Percentiles rank a stretch among this genome's conserved stretches.
These are phyloP conservation scores for Anoplius nigerrimus DNA, from an alignment of 2,888 invertebrate genomes.

Conservation along the genomic window DNA sequence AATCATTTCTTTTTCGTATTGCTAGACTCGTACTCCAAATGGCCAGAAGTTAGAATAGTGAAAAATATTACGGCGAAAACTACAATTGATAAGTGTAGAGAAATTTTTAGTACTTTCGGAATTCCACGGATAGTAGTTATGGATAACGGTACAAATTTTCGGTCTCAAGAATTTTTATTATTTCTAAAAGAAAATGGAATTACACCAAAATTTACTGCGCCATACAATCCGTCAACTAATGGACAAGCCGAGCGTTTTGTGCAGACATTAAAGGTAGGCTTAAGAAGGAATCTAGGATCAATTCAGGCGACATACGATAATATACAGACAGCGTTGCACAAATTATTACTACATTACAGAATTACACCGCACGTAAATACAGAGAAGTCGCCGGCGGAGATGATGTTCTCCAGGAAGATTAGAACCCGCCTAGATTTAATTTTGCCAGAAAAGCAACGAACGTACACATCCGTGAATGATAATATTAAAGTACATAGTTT, in stretches of 20 bases:
- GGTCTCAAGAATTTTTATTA: neutral
- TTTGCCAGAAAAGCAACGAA: too few species aligned
- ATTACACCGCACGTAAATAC: conserved; percentile 1
- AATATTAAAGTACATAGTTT: neutral
- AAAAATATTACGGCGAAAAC: neutral
- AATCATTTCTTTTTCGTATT: conserved; percentile 1
- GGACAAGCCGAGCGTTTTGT: conserved; percentile 4
- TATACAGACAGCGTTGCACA: neutral
- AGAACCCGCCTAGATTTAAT: conserved; percentile 9
- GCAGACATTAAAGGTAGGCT: neutral
- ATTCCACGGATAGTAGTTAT: neutral
- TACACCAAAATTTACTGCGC: conserved; percentile 3
- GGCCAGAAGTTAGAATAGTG: neutral
- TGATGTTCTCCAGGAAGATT: conserved; percentile 10
- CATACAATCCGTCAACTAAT: conserved; percentile 2
- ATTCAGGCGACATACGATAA: too few species aligned
- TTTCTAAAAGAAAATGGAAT: conserved; percentile 7
- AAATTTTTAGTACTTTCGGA: conserved; percentile 11
- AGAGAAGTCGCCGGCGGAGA: conserved; percentile 1
- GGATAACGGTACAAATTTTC: conserved; percentile 10
- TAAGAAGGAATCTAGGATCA: too few species aligned
- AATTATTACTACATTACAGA: conserved; percentile 13
- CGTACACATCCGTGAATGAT: neutral
- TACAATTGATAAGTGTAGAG: conserved; percentile 8
- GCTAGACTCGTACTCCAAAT: conserved; percentile 11